Conservation (phyloP, 53 echinoderm and acorn worm species). For the Astropecten irregularis region DNA sequence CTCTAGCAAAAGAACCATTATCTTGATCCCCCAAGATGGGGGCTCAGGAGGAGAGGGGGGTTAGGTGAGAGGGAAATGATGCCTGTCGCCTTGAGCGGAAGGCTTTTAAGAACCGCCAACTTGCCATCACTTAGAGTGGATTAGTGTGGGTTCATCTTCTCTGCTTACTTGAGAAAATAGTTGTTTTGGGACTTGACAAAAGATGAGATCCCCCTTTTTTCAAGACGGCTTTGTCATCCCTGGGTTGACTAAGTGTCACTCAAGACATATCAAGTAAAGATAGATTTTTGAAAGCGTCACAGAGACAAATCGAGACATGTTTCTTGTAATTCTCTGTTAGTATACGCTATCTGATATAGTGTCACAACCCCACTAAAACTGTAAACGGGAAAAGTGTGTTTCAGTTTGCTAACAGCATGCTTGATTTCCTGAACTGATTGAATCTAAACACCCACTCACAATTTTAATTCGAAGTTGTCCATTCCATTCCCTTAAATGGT, state of each 20-base stretch:
- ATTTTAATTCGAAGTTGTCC: too few species aligned
- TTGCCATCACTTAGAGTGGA: conserved; percentile 15
- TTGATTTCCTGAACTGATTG: too few species aligned
- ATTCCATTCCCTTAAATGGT: too few species aligned
- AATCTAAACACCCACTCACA: too few species aligned
- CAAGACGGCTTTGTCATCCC: not conserved
- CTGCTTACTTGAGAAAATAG: not conserved
- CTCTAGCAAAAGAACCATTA: not conserved
- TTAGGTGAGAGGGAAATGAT: not conserved
- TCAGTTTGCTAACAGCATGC: too few species aligned
- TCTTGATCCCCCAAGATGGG: not conserved
- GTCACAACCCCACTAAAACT: too few species aligned
- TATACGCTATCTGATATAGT: too few species aligned
- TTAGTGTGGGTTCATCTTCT: conserved; percentile 7
- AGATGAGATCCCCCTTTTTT: not conserved
- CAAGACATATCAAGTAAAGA: too few species aligned
- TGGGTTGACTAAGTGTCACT: not conserved
- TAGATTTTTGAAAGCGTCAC: too few species aligned
- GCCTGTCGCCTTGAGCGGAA: conserved; percentile 2
- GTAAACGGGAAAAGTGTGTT: too few species aligned
- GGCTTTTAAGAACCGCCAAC: not conserved
- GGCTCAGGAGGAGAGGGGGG: not conserved
- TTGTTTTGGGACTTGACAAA: conserved; percentile 1
- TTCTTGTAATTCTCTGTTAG: too few species aligned
- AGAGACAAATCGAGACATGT: too few species aligned